Base-by-base conservation (phyloP, 1,140 invertebrate species). In the Phortica variegata region DNA sequence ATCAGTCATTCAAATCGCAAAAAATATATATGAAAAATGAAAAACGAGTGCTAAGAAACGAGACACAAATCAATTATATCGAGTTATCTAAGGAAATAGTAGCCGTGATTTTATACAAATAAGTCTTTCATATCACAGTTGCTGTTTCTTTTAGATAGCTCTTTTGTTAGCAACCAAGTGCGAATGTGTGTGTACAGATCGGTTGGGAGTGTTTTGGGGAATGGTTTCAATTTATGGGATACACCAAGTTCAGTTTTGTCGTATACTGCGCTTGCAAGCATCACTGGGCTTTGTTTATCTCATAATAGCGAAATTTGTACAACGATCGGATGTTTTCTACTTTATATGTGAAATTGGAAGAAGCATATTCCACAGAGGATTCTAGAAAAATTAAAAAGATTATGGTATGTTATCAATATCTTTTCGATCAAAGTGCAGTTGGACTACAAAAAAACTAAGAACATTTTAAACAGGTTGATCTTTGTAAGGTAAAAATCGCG, bases 231-330 rank as follows among this genome's bases (percentile, higher is more conserved):
- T 66, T 71, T 69, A 71, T 79, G 76, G 61, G 80, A 79, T 78
- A 69, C 75, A 82, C 80, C 48, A 75, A 58, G 75, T 72, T 68
- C 77, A 75, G 80, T 74, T 77, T 78, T 71, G 79, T 79, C 48
- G 43, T 38, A 53, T 55, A 49, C 50, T 45, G 47, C 20, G 49
- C 43, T 46, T 48, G 1, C 48, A 59, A 59, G 59, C 79, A 82
- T 82, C 81, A 83, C 82, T 82, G 82, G 82, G 80, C 81, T 77
- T 77, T 77, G 79, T 82, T 82, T 80, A 79, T 81, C 79, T 76
- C 73, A 77, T 79, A 70, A 69, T 60, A 77, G 65, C n/a, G n/a
- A n/a, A n/a, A n/a, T n/a, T n/a, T n/a, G n/a, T n/a, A n/a, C n/a
- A n/a, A n/a, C n/a, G n/a, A n/a, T n/a, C n/a, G n/a, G n/a, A n/a